Evolutionary conservation across 2,113 vertebrate genomes (phyloP).

Genomic region (Felis chaus): DNA sequence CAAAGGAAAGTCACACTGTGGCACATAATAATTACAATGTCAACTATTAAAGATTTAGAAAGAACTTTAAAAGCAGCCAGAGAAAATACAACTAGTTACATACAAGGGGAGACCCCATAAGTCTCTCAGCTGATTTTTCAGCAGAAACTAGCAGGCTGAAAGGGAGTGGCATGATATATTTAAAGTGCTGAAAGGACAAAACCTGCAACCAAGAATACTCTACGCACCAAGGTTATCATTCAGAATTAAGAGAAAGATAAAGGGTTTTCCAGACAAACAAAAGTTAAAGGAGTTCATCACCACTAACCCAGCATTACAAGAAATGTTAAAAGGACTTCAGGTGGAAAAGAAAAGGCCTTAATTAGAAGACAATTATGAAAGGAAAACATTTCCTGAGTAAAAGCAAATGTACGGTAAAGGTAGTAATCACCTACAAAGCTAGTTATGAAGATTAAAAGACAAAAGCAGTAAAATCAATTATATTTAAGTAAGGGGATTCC

Average conservation of each 20-base stretch:
- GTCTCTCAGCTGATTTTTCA: neutral
- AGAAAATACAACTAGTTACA: neutral
- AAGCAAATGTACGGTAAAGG: neutral
- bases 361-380: neutral
- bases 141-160: neutral
- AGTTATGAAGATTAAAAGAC: neutral
- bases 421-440: neutral
- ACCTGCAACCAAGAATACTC: neutral
- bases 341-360: neutral
- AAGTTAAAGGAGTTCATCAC: neutral
- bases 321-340: neutral
- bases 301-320: neutral
- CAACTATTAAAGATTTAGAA: neutral
- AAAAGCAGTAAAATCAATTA: neutral
- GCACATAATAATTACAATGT: neutral
- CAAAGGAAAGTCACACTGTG: neutral
- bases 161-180: neutral
- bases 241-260: neutral
- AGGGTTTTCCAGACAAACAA: neutral
- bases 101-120: neutral
- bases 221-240: neutral
- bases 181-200: neutral
- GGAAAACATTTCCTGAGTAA: neutral
- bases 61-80: neutral
- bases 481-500: neutral